A percentile compares a stretch with the other conserved stretches of the same genome.
Conservation (phyloP, 2,888 invertebrate genomes). For the Orthosia gracilis region DNA sequence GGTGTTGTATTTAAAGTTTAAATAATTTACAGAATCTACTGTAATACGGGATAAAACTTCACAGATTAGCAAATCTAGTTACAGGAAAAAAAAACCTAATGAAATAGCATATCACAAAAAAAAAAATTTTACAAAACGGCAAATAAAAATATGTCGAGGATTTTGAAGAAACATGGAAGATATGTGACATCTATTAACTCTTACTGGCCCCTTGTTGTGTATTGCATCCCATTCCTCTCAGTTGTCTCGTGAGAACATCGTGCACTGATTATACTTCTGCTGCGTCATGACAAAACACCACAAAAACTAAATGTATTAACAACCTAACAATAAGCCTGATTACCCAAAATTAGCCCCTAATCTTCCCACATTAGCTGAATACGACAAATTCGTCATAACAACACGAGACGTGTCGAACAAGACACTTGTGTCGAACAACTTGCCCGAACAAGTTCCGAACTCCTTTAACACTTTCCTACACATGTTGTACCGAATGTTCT, state of each 20-base stretch:
- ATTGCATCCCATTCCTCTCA: not conserved
- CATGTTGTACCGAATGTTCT: slow-evolving; percentile 56
- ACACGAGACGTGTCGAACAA: slow-evolving; percentile 64
- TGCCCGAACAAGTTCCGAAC: slow-evolving; percentile 60
- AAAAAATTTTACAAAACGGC: no score
- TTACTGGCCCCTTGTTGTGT: no score
- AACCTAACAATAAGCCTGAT: slow-evolving; percentile 33
- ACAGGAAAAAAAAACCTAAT: not conserved
- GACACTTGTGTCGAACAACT: slow-evolving; percentile 60
- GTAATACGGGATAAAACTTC: not conserved
- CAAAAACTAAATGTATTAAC: slow-evolving; percentile 14
- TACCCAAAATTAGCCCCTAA: slow-evolving; percentile 44
- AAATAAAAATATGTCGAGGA: no score
- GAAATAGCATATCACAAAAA: not conserved
- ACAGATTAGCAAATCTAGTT: not conserved
- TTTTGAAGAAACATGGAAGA: not conserved
- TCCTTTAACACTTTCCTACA: slow-evolving; percentile 63
- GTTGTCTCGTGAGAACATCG: not conserved
- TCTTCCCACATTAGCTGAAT: slow-evolving; percentile 37
- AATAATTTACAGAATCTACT: not conserved
- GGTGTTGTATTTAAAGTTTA: not conserved
- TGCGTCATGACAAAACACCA: not conserved
- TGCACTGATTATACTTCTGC: no score
- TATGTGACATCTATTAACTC: not conserved
- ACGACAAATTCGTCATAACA: slow-evolving; percentile 59